Conservation (phyloP, 2,113 vertebrate genomes). For the Synchiropus splendidus region DNA sequence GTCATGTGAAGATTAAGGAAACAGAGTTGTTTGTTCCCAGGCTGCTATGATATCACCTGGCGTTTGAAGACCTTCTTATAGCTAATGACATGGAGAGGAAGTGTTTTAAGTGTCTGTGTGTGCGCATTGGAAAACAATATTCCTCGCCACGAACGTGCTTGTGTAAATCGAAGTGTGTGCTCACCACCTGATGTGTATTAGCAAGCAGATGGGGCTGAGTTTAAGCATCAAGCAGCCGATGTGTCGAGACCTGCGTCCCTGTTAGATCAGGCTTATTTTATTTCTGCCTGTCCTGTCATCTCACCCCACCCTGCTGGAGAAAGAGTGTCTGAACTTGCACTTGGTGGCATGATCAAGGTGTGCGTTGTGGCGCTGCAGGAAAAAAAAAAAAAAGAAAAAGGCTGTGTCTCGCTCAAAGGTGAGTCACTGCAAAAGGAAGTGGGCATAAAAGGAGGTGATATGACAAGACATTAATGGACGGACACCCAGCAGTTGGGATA, state of each 20-base stretch:
- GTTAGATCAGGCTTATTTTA: conserved; percentile 23
- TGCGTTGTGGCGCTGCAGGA: conserved; percentile 8
- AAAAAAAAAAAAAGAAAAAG: background rate
- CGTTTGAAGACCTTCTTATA: conserved; percentile 39
- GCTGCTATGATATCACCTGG: conserved; percentile 58
- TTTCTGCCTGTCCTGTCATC: conserved; percentile 33
- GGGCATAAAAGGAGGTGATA: conserved; percentile 24
- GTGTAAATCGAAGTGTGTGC: conserved; percentile 12
- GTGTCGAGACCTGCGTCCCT: conserved; percentile 58
- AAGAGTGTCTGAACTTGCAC: conserved; percentile 46
- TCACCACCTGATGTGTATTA: conserved; percentile 23
- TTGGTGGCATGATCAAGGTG: conserved; percentile 24
- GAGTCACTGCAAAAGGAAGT: no score
- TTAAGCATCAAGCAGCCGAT: conserved; percentile 35
- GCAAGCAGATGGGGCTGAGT: conserved; percentile 16
- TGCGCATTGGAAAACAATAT: conserved; percentile 7
- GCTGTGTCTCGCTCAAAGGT: no score
- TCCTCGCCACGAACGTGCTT: conserved; percentile 25
- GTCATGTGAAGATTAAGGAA: conserved; percentile 47
- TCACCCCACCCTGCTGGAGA: conserved; percentile 28
- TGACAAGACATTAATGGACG: conserved; percentile 31
- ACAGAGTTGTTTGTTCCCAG: conserved; percentile 41
- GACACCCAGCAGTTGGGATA: conserved; percentile 31
- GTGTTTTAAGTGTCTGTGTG: conserved; percentile 14
- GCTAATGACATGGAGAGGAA: conserved; percentile 33